Percentiles rank a stretch among this genome's conserved stretches.
These are phyloP conservation scores for Chloroclysta siterata DNA, from an alignment of 2,888 invertebrate species.

Conservation along the genomic window DNA sequence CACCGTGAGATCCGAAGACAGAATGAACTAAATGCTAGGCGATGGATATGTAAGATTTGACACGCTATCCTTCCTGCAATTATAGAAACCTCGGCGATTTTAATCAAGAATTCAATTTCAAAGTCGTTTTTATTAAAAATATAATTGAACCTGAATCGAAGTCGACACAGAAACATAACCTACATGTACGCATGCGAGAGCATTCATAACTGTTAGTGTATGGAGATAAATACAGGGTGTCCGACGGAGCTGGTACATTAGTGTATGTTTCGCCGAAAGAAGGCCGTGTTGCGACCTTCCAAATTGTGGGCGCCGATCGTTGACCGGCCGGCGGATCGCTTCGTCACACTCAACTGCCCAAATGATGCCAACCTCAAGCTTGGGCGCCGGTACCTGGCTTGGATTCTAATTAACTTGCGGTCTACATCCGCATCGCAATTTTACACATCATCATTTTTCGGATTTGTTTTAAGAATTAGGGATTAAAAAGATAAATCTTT, in stretches of 20 bases:
- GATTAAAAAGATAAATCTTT: neutral
- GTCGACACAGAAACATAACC: constrained; percentile 80
- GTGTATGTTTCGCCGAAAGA: constrained; percentile 73
- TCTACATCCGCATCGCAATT: constrained; percentile 56
- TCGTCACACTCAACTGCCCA: constrained; percentile 58
- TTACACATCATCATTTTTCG: constrained; percentile 46
- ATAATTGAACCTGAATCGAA: constrained; percentile 66
- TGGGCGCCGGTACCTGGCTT: constrained; percentile 46
- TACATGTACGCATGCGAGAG: constrained; percentile 79
- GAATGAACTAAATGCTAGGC: constrained; percentile 44
- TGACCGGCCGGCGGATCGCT: constrained; percentile 64
- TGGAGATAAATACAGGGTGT: constrained; percentile 78
- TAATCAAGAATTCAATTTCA: constrained; percentile 60
- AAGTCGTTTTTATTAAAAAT: constrained; percentile 63
- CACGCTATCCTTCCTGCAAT: constrained; percentile 60
- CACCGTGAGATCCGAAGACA: constrained; percentile 67
- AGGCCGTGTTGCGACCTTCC: constrained; percentile 83
- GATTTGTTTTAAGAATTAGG: constrained; percentile 24
- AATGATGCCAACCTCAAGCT: constrained; percentile 44
- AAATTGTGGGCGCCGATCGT: constrained; percentile 73
- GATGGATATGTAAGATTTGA: constrained; percentile 58
- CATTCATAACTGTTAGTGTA: constrained; percentile 78
- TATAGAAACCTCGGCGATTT: constrained; percentile 52
- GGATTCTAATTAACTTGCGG: constrained; percentile 48
- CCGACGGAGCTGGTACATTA: constrained; percentile 62